Conservation (phyloP, 92 coral and sea anemone species). For the Porites rus region DNA sequence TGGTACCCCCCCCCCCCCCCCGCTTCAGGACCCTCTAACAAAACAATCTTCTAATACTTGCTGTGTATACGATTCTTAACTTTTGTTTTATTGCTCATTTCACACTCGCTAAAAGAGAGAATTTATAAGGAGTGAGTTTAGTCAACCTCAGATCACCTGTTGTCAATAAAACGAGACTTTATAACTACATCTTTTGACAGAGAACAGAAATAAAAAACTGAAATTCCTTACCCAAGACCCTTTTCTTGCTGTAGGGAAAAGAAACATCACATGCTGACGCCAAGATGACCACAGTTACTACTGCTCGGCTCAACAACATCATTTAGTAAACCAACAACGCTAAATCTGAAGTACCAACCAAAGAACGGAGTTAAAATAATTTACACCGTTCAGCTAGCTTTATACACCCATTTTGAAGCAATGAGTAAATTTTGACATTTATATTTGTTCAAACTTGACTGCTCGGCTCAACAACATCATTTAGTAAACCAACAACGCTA, state of each 20-base stretch:
- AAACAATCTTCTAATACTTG: no score
- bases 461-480: not conserved
- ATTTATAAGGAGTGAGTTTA: no score
- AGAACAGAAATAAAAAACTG: not conserved
- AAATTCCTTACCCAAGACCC: constrained; percentile 5
- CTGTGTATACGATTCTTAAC: no score
- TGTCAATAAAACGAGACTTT: not conserved
- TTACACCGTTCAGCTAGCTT: not conserved
- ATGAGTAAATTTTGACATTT: not conserved
- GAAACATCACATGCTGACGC: constrained; percentile 2
- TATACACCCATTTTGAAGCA: not conserved
- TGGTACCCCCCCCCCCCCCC: no score
- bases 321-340: constrained; percentile 8
- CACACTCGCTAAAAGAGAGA: no score
- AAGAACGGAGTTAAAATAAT: not conserved
- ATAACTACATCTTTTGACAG: not conserved
- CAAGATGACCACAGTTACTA: not conserved
- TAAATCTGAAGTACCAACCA: not conserved
- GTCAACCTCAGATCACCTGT: not conserved
- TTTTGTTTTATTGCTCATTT: no score
- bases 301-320: not conserved
- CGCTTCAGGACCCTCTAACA: no score
- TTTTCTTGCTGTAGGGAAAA: constrained; percentile 10
- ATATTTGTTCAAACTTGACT: not conserved
- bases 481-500: constrained; percentile 1